phyloP scores from a whole-genome alignment of 2,888 invertebrate genomes.

The Timema podura region DNA sequence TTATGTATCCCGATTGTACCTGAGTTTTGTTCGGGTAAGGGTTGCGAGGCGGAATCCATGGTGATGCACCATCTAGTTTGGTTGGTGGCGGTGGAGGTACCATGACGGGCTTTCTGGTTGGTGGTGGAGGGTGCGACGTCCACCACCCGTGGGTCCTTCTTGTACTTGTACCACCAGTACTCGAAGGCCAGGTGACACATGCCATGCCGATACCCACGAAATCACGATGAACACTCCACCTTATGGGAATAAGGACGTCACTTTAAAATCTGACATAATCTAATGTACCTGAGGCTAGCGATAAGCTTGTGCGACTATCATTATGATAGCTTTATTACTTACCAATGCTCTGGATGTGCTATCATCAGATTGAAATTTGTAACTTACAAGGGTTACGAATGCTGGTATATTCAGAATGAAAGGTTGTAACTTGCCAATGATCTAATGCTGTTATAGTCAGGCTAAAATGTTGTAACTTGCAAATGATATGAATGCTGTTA shows the following conservation, averaged over 20 bases:
- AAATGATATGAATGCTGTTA: no score
- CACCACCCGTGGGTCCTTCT: slow-evolving; percentile 55
- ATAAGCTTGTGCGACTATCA: no score
- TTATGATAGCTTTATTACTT: no score
- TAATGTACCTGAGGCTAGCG: no score
- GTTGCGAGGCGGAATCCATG: slow-evolving; percentile 21
- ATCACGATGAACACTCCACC: slow-evolving; percentile 95
- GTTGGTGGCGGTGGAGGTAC: background rate
- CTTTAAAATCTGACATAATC: background rate
- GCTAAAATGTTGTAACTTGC: no score
- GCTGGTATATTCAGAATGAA: no score
- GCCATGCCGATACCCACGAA: slow-evolving; percentile 92
- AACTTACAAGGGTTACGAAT: no score
- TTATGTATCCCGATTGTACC: background rate
- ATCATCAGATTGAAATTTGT: no score
- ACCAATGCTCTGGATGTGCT: no score
- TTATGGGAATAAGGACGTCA: slow-evolving; percentile 28
- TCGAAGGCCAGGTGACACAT: slow-evolving; percentile 88
- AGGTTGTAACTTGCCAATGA: no score
- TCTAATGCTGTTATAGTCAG: no score
- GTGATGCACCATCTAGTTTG: slow-evolving; percentile 17
- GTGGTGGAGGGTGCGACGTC: slow-evolving; percentile 45
- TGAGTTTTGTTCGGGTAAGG: slow-evolving; percentile 13
- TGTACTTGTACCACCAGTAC: slow-evolving; percentile 89
- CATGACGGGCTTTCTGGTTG: background rate